These are phyloP conservation scores for Octonoba sinensis DNA, from an alignment of 2,888 invertebrate genomes.

Conservation along the genomic window DNA sequence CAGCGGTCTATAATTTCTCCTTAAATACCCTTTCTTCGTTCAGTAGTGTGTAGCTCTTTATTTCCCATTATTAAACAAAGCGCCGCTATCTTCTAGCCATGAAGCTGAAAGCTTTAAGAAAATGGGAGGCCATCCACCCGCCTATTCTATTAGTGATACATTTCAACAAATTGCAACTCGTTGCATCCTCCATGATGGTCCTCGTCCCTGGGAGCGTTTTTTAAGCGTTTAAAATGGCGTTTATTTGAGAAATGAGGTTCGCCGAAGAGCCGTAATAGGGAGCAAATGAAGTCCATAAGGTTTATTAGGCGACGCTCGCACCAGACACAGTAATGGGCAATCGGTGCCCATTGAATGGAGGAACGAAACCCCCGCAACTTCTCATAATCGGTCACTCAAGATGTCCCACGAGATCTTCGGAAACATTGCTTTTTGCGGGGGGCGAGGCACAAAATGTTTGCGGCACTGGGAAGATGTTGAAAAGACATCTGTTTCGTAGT, in stretches of 20 bases:
- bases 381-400: slow-evolving; percentile 53
- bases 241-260: slow-evolving; percentile 52
- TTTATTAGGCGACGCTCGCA: slow-evolving; percentile 55
- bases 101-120: slow-evolving; percentile 1
- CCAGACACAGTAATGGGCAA: slow-evolving; percentile 31
- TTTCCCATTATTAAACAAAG: no score
- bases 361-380: slow-evolving; percentile 8
- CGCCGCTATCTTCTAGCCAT: no score
- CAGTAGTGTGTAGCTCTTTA: no score
- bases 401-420: slow-evolving; percentile 38
- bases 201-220: slow-evolving; percentile 5
- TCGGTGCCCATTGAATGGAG: slow-evolving; percentile 36
- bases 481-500: no score
- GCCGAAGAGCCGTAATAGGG: slow-evolving; percentile 38
- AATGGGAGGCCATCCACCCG: slow-evolving; percentile 22
- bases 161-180: slow-evolving; percentile 46
- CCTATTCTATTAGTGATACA: slow-evolving; percentile 26
- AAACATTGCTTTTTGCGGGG: slow-evolving; percentile 8
- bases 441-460: slow-evolving; percentile 33
- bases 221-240: slow-evolving; percentile 55
- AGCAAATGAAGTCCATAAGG: slow-evolving; percentile 61
- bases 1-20: no score
- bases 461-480: no score
- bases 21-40: no score
- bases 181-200: slow-evolving; percentile 34